Percentiles rank a stretch among this genome's conserved stretches.
Conservation (phyloP, 2,888 invertebrate species). For the Leucoptera coffeella region DNA sequence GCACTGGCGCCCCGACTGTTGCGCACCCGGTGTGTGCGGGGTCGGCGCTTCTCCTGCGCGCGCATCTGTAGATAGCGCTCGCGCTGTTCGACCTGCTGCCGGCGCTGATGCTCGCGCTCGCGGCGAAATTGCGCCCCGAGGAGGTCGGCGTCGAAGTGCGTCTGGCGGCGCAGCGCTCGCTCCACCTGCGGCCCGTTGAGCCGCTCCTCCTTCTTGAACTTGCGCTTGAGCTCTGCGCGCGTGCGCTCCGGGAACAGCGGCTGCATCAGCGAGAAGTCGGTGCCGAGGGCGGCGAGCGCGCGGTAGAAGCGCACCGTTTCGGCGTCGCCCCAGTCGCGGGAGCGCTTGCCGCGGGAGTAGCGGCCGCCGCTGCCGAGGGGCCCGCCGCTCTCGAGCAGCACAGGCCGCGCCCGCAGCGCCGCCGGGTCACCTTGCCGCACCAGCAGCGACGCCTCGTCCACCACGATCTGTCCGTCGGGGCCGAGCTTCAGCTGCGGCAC, state of each 20-base stretch:
- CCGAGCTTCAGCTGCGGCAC: constrained; percentile 84
- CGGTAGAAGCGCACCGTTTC: constrained; percentile 90
- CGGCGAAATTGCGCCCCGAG: constrained; percentile 21
- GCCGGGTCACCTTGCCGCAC: too few species aligned
- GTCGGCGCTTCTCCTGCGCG: constrained; percentile 31
- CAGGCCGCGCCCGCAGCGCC: constrained; percentile 59
- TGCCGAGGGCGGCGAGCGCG: constrained; percentile 82
- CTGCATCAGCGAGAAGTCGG: constrained; percentile 88
- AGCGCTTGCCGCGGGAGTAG: constrained; percentile 60
- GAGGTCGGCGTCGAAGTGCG: constrained; percentile 54
- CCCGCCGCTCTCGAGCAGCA: constrained; percentile 51
- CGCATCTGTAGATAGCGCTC: constrained; percentile 30
- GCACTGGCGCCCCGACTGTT: too few species aligned
- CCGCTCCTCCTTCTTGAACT: constrained; percentile 89
- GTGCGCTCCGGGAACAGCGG: constrained; percentile 73
- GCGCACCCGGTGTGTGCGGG: too few species aligned
- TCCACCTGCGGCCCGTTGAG: constrained; percentile 65
- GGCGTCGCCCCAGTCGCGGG: constrained; percentile 67
- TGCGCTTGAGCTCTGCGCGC: constrained; percentile 79
- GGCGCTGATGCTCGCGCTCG: constrained; percentile 17
- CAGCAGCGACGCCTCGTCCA: constrained; percentile 79
- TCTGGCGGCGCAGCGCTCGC: constrained; percentile 64
- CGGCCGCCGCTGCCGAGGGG: constrained; percentile 52
- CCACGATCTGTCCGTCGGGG: constrained; percentile 74
- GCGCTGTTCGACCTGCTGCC: constrained; percentile 11